Evolutionary conservation across 2,113 vertebrate species (phyloP).

Genomic region (Entelurus aequoreus): DNA sequence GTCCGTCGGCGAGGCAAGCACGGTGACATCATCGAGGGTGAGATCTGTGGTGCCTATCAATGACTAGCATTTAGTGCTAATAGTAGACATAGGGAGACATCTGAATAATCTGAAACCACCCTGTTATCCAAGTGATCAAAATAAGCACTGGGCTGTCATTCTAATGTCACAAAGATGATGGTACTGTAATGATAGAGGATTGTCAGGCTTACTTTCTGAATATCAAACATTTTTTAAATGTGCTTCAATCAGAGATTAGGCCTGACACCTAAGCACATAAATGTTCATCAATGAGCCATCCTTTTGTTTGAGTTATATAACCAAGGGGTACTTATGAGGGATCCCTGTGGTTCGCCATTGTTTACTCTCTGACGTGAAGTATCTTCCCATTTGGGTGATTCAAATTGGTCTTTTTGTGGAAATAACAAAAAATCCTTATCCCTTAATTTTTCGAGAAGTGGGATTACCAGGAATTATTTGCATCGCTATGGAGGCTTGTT

Average conservation of each 20-base stretch:
- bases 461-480: constrained; percentile 6
- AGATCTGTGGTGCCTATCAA: constrained; percentile 16
- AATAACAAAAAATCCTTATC: constrained; percentile 1
- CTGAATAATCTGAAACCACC: constrained; percentile 15
- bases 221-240: too few species aligned
- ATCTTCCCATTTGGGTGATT: not conserved
- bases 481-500: constrained; percentile 2
- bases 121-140: constrained; percentile 17
- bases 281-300: too few species aligned
- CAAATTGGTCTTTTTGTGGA: not conserved
- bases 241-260: too few species aligned
- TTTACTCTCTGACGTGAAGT: not conserved
- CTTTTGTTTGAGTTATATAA: not conserved
- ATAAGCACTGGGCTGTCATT: constrained; percentile 8
- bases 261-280: too few species aligned
- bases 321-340: not conserved
- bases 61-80: constrained; percentile 33
- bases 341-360: not conserved
- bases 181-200: constrained; percentile 4
- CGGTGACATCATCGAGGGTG: constrained; percentile 9
- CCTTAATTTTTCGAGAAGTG: not conserved
- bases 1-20: not conserved
- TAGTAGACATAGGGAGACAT: constrained; percentile 11
- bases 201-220: not conserved
- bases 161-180: not conserved